A percentile compares a stretch with the other conserved stretches of the same genome.
Conservation (phyloP, 2,888 invertebrate species). For the Rhingia rostrata region DNA sequence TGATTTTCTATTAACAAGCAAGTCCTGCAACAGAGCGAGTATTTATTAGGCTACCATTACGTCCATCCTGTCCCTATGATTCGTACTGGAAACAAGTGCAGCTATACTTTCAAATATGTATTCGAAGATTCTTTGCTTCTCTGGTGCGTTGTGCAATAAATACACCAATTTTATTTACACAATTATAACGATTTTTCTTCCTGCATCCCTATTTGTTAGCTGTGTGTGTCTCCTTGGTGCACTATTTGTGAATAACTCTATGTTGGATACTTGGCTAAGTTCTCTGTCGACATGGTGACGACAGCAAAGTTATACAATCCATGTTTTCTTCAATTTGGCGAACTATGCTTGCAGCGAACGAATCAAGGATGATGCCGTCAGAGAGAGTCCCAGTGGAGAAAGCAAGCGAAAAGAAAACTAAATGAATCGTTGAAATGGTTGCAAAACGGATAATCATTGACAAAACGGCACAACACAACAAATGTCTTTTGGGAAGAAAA, state of each 20-base stretch:
- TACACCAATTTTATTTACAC: conserved; percentile 45
- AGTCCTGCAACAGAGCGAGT: neutral
- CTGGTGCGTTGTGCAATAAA: conserved; percentile 18
- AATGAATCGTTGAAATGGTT: conserved; percentile 29
- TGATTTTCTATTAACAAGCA: conserved; percentile 34
- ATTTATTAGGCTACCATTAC: conserved; percentile 12
- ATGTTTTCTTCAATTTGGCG: conserved; percentile 4
- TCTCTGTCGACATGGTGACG: conserved; percentile 21
- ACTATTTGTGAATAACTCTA: neutral
- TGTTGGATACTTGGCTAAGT: conserved; percentile 1
- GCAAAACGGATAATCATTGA: conserved; percentile 36
- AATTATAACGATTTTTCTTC: conserved; percentile 44
- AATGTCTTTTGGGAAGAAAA: conserved; percentile 37
- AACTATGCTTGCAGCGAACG: neutral
- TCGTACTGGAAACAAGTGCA: neutral
- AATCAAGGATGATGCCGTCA: conserved; percentile 2
- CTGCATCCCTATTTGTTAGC: neutral
- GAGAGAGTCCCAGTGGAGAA: conserved; percentile 9
- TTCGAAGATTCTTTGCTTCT: neutral
- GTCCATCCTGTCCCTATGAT: neutral
- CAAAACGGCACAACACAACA: conserved; percentile 28
- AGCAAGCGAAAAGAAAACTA: conserved; percentile 7
- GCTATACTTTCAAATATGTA: conserved; percentile 8
- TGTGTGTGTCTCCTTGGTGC: neutral
- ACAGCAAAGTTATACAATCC: conserved; percentile 12